Conservation (phyloP, 2,888 invertebrate species). For the Cephus pulcher region DNA sequence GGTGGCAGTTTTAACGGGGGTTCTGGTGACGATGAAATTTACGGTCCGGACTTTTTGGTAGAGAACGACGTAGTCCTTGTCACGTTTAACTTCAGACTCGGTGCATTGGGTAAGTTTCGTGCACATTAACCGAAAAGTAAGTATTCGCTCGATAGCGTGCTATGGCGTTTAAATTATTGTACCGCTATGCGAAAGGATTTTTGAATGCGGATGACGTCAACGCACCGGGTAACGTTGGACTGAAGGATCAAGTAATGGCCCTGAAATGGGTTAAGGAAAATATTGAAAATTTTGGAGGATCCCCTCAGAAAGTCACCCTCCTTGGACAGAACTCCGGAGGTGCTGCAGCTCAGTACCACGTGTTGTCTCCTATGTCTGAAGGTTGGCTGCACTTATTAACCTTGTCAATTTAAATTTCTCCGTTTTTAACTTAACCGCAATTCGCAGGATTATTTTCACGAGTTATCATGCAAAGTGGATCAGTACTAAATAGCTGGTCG, state of each 20-base stretch:
- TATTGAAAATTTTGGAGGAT: slow-evolving; percentile 68
- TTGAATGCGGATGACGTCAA: slow-evolving; percentile 37
- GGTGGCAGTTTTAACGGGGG: slow-evolving; percentile 37
- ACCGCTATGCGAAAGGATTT: slow-evolving; percentile 43
- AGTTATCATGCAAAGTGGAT: slow-evolving; percentile 57
- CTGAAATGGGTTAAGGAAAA: slow-evolving; percentile 70
- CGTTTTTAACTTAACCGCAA: neutral
- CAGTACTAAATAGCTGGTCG: slow-evolving; percentile 46
- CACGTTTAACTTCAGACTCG: slow-evolving; percentile 44
- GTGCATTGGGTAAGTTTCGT: slow-evolving; percentile 35
- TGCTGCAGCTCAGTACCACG: slow-evolving; percentile 40
- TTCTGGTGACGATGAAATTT: slow-evolving; percentile 17
- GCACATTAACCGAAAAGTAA: neutral
- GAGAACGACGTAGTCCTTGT: slow-evolving; percentile 44
- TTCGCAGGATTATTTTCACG: slow-evolving; percentile 51
- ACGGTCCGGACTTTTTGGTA: slow-evolving; percentile 43
- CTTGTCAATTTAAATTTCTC: neutral
- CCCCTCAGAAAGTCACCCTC: slow-evolving; percentile 68
- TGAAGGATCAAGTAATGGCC: slow-evolving; percentile 69
- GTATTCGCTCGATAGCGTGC: neutral
- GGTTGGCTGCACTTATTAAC: slow-evolving; percentile 42
- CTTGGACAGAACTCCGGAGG: slow-evolving; percentile 71
- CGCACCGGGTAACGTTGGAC: slow-evolving; percentile 42
- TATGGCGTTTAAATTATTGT: slow-evolving; percentile 31
- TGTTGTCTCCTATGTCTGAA: slow-evolving; percentile 34